These are phyloP conservation scores for Podargus strigoides DNA, from an alignment of 2,797 vertebrate genomes.

Conservation along the genomic window DNA sequence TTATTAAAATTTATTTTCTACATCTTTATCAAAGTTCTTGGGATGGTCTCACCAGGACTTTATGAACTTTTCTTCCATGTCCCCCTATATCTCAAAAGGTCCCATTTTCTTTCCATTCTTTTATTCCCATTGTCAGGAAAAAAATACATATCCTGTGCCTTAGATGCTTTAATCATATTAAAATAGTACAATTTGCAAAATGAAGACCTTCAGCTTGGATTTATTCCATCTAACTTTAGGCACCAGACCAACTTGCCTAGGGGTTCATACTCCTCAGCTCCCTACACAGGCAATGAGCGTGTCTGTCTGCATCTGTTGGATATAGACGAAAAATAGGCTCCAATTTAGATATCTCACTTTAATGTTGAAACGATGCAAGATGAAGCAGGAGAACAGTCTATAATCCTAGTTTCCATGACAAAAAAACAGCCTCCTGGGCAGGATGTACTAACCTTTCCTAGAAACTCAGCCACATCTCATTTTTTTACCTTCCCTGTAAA, in stretches of 20 bases:
- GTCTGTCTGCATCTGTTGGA: conserved; percentile 32
- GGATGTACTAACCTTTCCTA: neutral
- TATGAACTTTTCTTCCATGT: neutral
- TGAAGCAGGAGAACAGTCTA: neutral
- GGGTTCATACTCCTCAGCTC: neutral
- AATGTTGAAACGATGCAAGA: conserved; percentile 16
- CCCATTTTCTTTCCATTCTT: neutral
- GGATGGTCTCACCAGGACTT: neutral
- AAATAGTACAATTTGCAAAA: conserved; percentile 38
- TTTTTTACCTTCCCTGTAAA: neutral
- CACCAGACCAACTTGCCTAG: conserved; percentile 40
- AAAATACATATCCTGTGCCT: neutral
- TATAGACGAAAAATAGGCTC: conserved; percentile 23
- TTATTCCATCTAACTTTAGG: conserved; percentile 27
- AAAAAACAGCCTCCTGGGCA: neutral
- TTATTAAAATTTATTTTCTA: neutral
- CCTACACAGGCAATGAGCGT: neutral
- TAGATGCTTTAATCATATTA: conserved; percentile 44
- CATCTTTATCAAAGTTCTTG: neutral
- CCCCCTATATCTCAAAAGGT: neutral
- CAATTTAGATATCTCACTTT: conserved; percentile 40
- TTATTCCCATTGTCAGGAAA: neutral
- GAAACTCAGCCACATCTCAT: neutral
- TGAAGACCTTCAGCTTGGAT: conserved; percentile 41
- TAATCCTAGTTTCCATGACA: conserved; percentile 8